Base-by-base conservation (phyloP, 2,797 vertebrate species). In the Pogonophryne albipinna region DNA sequence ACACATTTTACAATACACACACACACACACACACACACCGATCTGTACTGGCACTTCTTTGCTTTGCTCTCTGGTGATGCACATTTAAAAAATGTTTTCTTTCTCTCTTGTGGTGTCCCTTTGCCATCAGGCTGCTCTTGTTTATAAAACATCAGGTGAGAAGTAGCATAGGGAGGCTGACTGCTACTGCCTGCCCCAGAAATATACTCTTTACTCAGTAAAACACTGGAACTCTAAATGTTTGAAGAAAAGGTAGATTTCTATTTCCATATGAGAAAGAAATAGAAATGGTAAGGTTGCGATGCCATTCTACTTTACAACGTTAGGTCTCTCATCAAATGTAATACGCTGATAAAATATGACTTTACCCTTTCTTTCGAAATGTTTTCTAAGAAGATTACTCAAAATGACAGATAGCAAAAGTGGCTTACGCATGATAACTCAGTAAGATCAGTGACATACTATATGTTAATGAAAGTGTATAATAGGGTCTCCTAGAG, bases 91-190 rank as follows among this genome's bases (percentile, higher is more conserved):
- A 79, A 47, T 38, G 31, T n/a, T 60, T 66, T 50, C 50, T 72
- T 59, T 56, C 23, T 4, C 15, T 76, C 42, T 50, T 27, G 23
- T 15, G 5, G 34, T 9, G 20, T 44, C 14, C 3, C 27, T 53
- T 63, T 59, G 53, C 61, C 67, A 68, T 82, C 57, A 2, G 61
- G 58, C 57, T 23, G 59, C 49, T 71, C 56, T 75, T 74, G 66
- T 85, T 79, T 85, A 77, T 80, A 58, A 85, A 34, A 45, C 27
- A 12, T 64, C 71, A 41, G 66, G 60, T 42, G 51, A 74, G 50
- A 38, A 11, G 63, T 27, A 10, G 12, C 56, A 51, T 23, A 10
- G 14, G 71, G 52, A 58, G 59, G 59, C 51, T 12, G 50, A 31
- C 27, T 79, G 68, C 55, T 44, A 14, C 44, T 65, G 63, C 17